A percentile compares a stretch with the other conserved stretches of the same genome.
Conservation (phyloP, 2,113 vertebrate species). For the Gavia stellata region DNA sequence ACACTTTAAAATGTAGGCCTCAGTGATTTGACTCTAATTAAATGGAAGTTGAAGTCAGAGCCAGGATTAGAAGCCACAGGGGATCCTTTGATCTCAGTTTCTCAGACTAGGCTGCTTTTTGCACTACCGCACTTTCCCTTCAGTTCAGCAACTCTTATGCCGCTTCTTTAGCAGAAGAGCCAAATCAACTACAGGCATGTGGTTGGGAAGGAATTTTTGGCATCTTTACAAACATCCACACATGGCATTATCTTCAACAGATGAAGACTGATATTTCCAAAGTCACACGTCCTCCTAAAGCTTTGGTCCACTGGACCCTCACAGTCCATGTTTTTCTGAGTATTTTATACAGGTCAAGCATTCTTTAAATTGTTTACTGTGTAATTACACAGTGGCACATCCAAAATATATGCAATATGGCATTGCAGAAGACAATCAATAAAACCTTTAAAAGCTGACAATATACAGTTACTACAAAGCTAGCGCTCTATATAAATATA, state of each 20-base stretch:
- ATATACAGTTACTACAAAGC: not conserved
- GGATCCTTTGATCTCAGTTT: constrained; percentile 48
- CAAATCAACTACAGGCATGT: not conserved
- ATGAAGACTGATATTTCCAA: not conserved
- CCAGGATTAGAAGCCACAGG: constrained; percentile 35
- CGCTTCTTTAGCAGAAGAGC: not conserved
- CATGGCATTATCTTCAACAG: constrained; percentile 9
- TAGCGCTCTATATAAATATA: not conserved
- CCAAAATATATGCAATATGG: not conserved
- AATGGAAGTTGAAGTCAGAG: constrained; percentile 5
- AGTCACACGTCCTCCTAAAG: not conserved
- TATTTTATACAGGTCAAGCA: not conserved
- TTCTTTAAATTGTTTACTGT: not conserved
- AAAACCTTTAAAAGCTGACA: not conserved
- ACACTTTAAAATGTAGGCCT: not conserved
- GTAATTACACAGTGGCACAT: not conserved
- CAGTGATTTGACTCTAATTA: constrained; percentile 34
- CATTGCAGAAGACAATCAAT: not conserved
- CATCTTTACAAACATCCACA: not conserved
- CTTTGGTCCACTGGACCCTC: not conserved
- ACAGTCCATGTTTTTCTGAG: not conserved
- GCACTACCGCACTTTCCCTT: not conserved
- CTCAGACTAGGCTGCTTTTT: not conserved
- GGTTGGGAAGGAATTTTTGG: constrained; percentile 26
- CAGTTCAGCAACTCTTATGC: not conserved